Evolutionary conservation across 2,113 vertebrate species (phyloP).

Genomic region (Trematocara macrostoma): DNA sequence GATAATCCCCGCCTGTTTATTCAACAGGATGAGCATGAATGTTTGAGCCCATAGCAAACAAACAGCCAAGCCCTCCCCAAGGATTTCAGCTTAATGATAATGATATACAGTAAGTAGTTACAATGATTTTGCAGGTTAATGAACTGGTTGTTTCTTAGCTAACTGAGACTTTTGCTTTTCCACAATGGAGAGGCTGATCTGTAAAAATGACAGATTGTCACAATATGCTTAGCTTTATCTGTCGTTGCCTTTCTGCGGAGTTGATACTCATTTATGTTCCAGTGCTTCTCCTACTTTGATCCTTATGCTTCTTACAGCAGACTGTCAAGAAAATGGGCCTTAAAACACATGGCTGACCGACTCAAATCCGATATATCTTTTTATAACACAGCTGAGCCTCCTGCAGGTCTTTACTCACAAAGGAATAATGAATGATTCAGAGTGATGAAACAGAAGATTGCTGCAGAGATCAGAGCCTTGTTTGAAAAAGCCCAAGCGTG

Average conservation of each 20-base stretch:
- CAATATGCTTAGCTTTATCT: neutral
- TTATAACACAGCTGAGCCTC: neutral
- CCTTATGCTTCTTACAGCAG: neutral
- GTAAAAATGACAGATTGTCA: slow-evolving; percentile 5
- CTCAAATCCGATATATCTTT: neutral
- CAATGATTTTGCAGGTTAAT: slow-evolving; percentile 35
- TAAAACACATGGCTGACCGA: neutral
- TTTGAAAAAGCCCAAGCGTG: neutral
- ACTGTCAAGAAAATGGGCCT: neutral
- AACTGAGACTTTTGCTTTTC: neutral
- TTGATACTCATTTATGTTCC: slow-evolving; percentile 16
- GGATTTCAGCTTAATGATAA: slow-evolving; percentile 44
- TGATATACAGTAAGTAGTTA: slow-evolving; percentile 28
- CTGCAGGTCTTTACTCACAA: slow-evolving; percentile 3
- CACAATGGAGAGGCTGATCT: neutral
- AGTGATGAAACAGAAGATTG: slow-evolving; percentile 30
- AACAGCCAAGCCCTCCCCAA: slow-evolving; percentile 19
- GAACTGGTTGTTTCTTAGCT: neutral
- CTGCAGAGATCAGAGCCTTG: slow-evolving; percentile 1
- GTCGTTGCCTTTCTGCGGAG: neutral
- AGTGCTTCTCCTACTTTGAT: neutral
- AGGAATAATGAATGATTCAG: slow-evolving; percentile 46
- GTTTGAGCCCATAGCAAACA: slow-evolving; percentile 36
- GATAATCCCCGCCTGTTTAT: slow-evolving; percentile 43
- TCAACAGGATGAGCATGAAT: slow-evolving; percentile 36